Conservation (phyloP, 2,113 vertebrate species). For the Lophotis ruficrista region DNA sequence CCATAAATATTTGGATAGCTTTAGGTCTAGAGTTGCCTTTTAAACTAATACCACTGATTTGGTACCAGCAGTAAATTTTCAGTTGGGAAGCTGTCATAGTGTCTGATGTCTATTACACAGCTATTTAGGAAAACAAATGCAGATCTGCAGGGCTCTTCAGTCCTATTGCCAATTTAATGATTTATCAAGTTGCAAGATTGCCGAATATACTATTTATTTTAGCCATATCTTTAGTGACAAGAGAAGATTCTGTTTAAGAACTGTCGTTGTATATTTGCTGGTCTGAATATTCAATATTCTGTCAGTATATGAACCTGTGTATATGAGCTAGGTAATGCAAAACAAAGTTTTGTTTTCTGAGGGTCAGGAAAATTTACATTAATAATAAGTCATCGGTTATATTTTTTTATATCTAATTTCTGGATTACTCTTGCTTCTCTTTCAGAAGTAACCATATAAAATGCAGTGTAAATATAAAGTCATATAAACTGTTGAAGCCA, state of each 20-base stretch:
- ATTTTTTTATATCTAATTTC: background rate
- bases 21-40: background rate
- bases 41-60: background rate
- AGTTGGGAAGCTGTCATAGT: background rate
- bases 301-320: background rate
- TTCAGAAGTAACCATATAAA: background rate
- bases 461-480: background rate
- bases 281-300: background rate
- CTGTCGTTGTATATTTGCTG: background rate
- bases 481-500: background rate
- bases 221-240: background rate
- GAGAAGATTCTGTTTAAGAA: background rate
- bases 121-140: background rate
- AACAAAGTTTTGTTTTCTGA: background rate
- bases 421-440: background rate
- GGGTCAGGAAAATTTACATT: background rate
- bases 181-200: background rate
- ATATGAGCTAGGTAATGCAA: background rate
- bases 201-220: background rate
- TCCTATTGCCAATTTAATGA: background rate
- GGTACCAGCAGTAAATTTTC: background rate
- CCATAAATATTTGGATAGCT: background rate
- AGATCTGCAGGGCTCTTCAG: background rate
- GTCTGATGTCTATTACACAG: background rate
- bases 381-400: background rate